Percentiles rank a stretch among this genome's conserved stretches.
Evolutionary conservation across 1,140 invertebrate genomes (phyloP).

Genomic region (Drosophila aff.): DNA sequence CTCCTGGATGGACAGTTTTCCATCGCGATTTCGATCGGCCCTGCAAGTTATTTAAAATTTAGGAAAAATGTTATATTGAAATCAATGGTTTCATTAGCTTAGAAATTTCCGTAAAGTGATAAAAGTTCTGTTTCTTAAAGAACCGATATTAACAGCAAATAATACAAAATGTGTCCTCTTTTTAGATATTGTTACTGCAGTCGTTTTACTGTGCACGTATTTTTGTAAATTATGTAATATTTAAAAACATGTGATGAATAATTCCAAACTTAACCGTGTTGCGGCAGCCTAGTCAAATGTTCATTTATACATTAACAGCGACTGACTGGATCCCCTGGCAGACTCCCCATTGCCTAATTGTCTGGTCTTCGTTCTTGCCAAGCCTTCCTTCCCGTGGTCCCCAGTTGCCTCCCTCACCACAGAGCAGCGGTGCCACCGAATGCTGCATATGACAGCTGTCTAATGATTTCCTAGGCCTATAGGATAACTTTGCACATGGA

Average conservation of each 20-base stretch:
- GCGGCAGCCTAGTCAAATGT: constrained; percentile 32
- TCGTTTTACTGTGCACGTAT: background rate
- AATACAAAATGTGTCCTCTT: background rate
- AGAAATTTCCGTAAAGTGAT: too few species aligned
- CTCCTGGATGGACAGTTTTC: constrained; percentile 88
- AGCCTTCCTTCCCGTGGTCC: background rate
- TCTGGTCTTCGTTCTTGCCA: background rate
- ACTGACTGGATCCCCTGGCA: background rate
- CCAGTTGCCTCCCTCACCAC: background rate
- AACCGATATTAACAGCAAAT: too few species aligned
- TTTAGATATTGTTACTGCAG: background rate
- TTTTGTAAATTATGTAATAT: constrained; percentile 1
- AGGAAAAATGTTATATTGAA: background rate
- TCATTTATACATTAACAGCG: constrained; percentile 26
- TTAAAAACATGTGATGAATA: constrained; percentile 12
- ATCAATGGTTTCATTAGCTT: too few species aligned
- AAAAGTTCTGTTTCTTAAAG: background rate
- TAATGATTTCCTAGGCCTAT: constrained; percentile 42
- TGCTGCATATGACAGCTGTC: constrained; percentile 59
- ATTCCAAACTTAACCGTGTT: constrained; percentile 5
- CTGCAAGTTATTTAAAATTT: constrained; percentile 83
- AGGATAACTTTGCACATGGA: constrained; percentile 2
- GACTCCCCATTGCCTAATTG: constrained; percentile 28
- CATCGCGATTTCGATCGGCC: constrained; percentile 89
- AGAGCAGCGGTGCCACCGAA: constrained; percentile 11